Percentiles rank a stretch among this genome's conserved stretches.
Conservation (phyloP, 2,113 vertebrate species). For the Callocephalon fimbriatum region DNA sequence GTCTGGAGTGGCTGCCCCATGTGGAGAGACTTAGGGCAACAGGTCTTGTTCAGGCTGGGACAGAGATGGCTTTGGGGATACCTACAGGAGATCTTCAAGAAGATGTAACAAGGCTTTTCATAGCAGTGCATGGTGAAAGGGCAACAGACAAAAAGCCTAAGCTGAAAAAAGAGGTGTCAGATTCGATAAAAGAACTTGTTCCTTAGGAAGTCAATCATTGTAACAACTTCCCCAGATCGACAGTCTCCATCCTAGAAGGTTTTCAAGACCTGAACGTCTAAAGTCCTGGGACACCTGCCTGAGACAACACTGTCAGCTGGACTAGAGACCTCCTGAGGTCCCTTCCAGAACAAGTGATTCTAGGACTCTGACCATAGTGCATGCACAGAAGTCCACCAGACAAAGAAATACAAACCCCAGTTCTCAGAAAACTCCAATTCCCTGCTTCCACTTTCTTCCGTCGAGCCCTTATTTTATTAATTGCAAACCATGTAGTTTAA, state of each 20-base stretch:
- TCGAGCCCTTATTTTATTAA: neutral
- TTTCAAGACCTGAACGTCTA: neutral
- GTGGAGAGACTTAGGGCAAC: rapidly evolving
- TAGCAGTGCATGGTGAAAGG: neutral
- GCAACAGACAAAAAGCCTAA: neutral
- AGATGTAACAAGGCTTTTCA: neutral
- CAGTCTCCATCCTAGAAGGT: neutral
- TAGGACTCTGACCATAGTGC: neutral
- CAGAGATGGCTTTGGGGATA: neutral
- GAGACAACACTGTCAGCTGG: rapidly evolving
- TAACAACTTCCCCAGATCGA: neutral
- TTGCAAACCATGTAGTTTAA: neutral
- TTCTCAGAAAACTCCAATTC: neutral
- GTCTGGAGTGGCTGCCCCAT: neutral
- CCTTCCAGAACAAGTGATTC: neutral
- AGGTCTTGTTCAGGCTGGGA: neutral
- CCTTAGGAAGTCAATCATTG: neutral
- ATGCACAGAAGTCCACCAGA: neutral
- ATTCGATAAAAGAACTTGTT: neutral
- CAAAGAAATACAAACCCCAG: rapidly evolving
- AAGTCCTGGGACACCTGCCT: neutral
- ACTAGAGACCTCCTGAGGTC: neutral
- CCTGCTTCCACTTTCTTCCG: neutral
- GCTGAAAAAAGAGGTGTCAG: neutral
- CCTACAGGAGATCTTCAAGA: neutral